These are phyloP conservation scores for Eolophus roseicapilla DNA, from an alignment of 2,113 vertebrate species.

Conservation along the genomic window DNA sequence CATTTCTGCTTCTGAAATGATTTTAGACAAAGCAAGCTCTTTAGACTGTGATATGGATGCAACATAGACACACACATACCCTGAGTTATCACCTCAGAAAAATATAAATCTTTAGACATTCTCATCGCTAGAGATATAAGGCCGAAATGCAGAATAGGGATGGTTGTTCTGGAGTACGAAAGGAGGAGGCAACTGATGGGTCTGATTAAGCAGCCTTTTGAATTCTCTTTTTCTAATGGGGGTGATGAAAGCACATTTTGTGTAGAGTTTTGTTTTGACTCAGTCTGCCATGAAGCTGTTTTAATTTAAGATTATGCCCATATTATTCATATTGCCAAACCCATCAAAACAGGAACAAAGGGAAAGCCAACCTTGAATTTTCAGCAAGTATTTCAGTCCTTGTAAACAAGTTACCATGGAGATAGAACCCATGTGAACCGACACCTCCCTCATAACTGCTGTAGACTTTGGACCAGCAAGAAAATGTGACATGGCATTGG, in stretches of 20 bases:
- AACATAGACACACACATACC: not conserved
- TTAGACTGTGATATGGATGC: not conserved
- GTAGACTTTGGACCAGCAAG: slow-evolving; percentile 61
- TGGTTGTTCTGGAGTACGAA: slow-evolving; percentile 15
- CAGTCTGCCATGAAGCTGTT: slow-evolving; percentile 66
- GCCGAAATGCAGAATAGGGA: not conserved
- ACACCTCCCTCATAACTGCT: slow-evolving; percentile 61
- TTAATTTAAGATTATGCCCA: slow-evolving; percentile 71
- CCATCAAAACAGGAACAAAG: slow-evolving; percentile 80
- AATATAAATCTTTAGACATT: not conserved
- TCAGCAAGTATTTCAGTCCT: slow-evolving; percentile 74
- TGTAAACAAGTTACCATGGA: slow-evolving; percentile 83
- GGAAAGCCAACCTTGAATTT: slow-evolving; percentile 79
- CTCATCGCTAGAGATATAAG: not conserved
- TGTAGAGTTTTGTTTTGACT: slow-evolving; percentile 67
- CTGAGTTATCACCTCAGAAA: slow-evolving; percentile 27
- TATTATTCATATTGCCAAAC: slow-evolving; percentile 76
- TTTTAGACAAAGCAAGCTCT: slow-evolving; percentile 21
- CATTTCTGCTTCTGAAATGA: not conserved
- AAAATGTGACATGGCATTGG: slow-evolving; percentile 15
- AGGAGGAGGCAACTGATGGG: slow-evolving; percentile 25
- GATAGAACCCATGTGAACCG: slow-evolving; percentile 75
- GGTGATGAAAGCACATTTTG: slow-evolving; percentile 61
- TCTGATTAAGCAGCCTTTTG: slow-evolving; percentile 63
- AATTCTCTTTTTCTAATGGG: slow-evolving; percentile 60